These are phyloP conservation scores for Astyanax mexicanus DNA, from an alignment of 2,797 vertebrate genomes.

Conservation along the genomic window DNA sequence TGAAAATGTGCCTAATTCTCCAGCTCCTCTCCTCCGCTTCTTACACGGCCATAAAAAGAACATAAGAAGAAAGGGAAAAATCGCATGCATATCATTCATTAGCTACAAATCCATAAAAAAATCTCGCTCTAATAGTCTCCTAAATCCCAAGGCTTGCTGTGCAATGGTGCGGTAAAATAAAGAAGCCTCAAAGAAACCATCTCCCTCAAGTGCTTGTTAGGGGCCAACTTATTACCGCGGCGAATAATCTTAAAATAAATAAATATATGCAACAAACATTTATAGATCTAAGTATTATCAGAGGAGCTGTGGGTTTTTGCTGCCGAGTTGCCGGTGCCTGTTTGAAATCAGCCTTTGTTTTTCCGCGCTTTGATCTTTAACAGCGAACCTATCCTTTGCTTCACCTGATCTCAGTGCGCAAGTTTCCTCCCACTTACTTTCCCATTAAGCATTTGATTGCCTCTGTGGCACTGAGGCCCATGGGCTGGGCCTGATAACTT, in stretches of 20 bases:
- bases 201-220: conserved; percentile 86
- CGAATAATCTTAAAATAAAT: conserved; percentile 72
- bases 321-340: conserved; percentile 50
- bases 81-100: conserved; percentile 68
- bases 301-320: conserved; percentile 64
- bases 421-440: conserved; percentile 56
- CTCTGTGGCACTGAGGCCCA: conserved; percentile 51
- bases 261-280: conserved; percentile 70
- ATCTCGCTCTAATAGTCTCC: conserved; percentile 72
- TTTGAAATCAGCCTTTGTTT: conserved; percentile 64
- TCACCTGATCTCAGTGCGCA: conserved; percentile 53
- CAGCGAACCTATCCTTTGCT: conserved; percentile 57
- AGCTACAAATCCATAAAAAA: conserved; percentile 75
- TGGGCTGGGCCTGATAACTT: conserved; percentile 40
- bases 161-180: conserved; percentile 76
- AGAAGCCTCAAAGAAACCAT: conserved; percentile 66
- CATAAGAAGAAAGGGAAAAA: conserved; percentile 58
- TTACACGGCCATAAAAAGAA: conserved; percentile 62
- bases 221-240: conserved; percentile 73
- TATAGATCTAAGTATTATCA: conserved; percentile 66
- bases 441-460: conserved; percentile 56
- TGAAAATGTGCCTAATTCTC: conserved; percentile 66
- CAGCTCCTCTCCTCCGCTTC: conserved; percentile 56
- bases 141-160: conserved; percentile 78
- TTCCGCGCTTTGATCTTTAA: conserved; percentile 65